These are phyloP conservation scores for Papio anubis DNA, from an alignment of 2,113 vertebrate genomes.

Conservation along the genomic window DNA sequence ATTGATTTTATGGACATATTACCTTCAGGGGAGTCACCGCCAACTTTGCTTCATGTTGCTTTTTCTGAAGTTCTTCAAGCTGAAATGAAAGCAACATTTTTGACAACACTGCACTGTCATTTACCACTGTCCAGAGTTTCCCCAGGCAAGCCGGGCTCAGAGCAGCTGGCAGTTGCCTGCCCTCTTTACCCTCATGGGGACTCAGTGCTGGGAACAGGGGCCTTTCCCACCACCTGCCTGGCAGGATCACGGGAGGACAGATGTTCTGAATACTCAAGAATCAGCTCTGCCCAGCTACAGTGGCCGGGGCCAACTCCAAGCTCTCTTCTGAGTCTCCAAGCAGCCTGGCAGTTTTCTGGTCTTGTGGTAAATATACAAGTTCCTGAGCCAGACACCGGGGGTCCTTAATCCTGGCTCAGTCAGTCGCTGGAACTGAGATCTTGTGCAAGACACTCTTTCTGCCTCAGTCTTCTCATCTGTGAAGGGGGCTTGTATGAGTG, in stretches of 20 bases:
- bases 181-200: not conserved
- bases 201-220: too few species aligned
- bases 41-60: constrained; percentile 78
- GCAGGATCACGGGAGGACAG: not conserved
- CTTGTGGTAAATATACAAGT: accelerated
- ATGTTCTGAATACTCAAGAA: not conserved
- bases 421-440: not conserved
- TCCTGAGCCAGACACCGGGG: not conserved
- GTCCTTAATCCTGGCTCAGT: too few species aligned
- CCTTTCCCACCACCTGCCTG: accelerated
- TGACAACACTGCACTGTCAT: accelerated
- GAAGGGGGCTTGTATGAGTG: not conserved
- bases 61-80: constrained; percentile 84
- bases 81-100: constrained; percentile 57
- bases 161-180: too few species aligned
- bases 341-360: too few species aligned
- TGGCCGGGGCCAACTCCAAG: accelerated
- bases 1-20: not conserved
- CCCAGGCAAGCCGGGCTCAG: accelerated
- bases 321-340: too few species aligned
- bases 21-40: constrained; percentile 88
- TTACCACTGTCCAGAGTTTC: accelerated
- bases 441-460: not conserved
- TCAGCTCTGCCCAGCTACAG: not conserved
- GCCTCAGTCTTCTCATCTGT: not conserved